Evolutionary conservation across 2,888 invertebrate genomes (phyloP), one percentile per base, ranked within the genome.

Genomic region (Glaucopsyche alexis): DNA sequence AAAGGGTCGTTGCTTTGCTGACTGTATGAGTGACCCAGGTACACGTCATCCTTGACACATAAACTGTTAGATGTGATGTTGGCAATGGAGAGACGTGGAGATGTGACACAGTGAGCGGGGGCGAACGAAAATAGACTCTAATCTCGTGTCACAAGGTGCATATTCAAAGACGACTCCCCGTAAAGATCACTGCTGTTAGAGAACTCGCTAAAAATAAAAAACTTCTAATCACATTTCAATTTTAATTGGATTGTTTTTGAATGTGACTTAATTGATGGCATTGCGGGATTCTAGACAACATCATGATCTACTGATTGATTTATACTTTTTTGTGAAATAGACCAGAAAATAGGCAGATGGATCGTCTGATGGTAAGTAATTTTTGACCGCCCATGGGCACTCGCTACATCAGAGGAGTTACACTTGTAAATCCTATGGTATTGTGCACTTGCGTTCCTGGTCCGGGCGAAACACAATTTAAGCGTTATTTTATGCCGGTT

Each of bases 11-110:
- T 66, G 65, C 42, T 67, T 72, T 73, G 74, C 77, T 69, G 75
- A 72, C 75, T 67, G 60, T 76, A 77, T 75, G 45, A 65, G 71
- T 73, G 76, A 74, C 77, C 74, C 74, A 74, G 77, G 77, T 76
- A 72, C 74, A 73, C 75, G 70, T 77, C 77, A 77, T 77, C 77
- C 77, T 77, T 77, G 76, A 77, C 77, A 77, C 76, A 77, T 74
- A 77, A 77, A 75, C 76, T 76, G 76, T 76, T 74, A 74, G 76
- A 71, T 76, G 75, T 71, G 72, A 76, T 73, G 76, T 71, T 76
- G 77, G 76, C 77, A 75, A 74, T 73, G 71, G 75, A 77, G 77
- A 74, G 76, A 77, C 74, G 73, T 73, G 65, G 29, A 71, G 74
- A 75, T 72, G 67, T 66, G 50, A 65, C 50, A 69, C 14, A 29